phyloP scores from a whole-genome alignment of 2,888 invertebrate species.

The Cataglyphis albicans region DNA sequence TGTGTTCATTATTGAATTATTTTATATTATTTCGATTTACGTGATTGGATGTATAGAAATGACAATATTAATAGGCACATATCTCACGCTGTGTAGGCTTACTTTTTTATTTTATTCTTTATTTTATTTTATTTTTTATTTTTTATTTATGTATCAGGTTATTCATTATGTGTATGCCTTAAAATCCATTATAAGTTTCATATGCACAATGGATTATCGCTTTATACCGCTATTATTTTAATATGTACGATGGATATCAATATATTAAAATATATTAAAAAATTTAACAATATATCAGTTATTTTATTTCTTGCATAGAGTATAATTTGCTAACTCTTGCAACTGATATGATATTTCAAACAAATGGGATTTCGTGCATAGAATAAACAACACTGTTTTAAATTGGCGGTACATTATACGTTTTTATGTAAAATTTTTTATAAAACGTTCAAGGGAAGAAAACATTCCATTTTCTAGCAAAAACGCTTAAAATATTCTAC shows the following conservation, averaged over 20 bases:
- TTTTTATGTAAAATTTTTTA: constrained; percentile 74
- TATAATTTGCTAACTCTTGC: background rate
- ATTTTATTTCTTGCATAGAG: background rate
- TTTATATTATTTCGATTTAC: constrained; percentile 47
- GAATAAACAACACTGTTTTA: constrained; percentile 58
- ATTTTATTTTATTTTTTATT: too few relatives aligned
- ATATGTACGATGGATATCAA: background rate
- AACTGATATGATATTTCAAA: constrained; percentile 21
- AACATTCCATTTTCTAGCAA: constrained; percentile 36
- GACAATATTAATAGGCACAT: background rate
- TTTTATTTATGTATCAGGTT: background rate
- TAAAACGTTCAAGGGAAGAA: constrained; percentile 40
- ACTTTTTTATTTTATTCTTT: background rate
- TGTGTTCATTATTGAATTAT: constrained; percentile 61
- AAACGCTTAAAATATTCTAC: constrained; percentile 38
- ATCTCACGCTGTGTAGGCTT: background rate
- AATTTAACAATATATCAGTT: background rate
- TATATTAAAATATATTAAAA: background rate
- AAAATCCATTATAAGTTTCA: background rate
- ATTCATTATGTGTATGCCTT: background rate
- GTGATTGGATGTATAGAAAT: background rate
- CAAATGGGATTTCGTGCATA: constrained; percentile 28
- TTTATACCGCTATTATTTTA: background rate
- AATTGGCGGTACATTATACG: constrained; percentile 67
- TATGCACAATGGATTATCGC: background rate